phyloP scores from a whole-genome alignment of 2,888 invertebrate species.

The Acronicta psi region DNA sequence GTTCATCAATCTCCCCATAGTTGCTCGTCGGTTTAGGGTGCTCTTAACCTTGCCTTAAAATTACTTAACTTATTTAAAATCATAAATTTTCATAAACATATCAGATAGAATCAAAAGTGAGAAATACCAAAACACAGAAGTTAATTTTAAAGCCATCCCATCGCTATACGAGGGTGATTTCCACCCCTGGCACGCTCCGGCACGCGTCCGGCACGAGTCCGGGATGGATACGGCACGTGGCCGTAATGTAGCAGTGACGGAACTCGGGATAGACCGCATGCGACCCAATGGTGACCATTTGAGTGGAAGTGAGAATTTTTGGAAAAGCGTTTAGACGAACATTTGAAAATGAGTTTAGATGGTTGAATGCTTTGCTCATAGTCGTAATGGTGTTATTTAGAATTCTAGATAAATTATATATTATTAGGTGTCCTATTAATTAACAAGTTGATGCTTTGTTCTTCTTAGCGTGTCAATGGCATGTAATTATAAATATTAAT shows the following conservation, averaged over 20 bases:
- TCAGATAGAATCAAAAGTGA: constrained; percentile 49
- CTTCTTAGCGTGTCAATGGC: no score
- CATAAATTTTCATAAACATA: constrained; percentile 28
- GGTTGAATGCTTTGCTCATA: background rate
- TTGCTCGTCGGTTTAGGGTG: no score
- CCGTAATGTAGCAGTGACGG: constrained; percentile 69
- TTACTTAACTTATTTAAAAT: constrained; percentile 38
- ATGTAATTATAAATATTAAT: no score
- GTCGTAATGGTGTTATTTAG: no score
- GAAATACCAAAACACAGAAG: constrained; percentile 56
- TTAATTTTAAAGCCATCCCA: constrained; percentile 59
- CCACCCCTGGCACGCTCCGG: constrained; percentile 42
- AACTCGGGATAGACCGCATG: constrained; percentile 69
- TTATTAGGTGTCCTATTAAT: no score
- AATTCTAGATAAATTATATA: no score
- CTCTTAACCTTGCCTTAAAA: no score
- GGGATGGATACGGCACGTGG: constrained; percentile 68
- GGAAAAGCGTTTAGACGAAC: constrained; percentile 45
- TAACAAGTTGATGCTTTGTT: no score
- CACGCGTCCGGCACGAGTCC: constrained; percentile 54
- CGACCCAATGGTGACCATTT: constrained; percentile 70
- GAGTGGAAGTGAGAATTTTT: constrained; percentile 71
- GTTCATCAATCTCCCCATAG: no score
- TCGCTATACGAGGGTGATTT: constrained; percentile 71
- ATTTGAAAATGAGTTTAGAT: constrained; percentile 25